phyloP scores from a whole-genome alignment of 1,140 invertebrate genomes.

The Drepana arcuata region DNA sequence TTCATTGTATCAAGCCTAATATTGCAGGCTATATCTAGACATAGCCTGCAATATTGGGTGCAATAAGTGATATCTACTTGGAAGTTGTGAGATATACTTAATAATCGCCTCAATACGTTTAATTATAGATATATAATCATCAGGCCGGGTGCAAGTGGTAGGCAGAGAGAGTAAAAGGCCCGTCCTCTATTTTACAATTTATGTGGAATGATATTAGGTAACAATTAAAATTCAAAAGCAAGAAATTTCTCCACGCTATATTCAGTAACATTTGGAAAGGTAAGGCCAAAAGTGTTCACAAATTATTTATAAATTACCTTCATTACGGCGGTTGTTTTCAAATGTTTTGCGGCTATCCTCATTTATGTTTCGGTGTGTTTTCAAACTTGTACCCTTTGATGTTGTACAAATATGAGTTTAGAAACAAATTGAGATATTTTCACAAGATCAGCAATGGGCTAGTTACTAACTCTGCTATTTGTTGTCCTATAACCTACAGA shows the following conservation, averaged over 20 bases:
- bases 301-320: constrained; percentile 52
- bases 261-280: constrained; percentile 9
- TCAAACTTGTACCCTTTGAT: constrained; percentile 24
- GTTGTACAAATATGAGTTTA: constrained; percentile 3
- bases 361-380: constrained; percentile 31
- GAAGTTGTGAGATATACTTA: no score
- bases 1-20: no score
- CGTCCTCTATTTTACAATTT: background rate
- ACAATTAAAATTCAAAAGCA: background rate
- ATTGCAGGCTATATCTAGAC: no score
- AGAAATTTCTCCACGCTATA: background rate
- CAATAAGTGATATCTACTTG: no score
- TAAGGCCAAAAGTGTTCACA: constrained; percentile 10
- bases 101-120: no score
- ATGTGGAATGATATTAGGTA: background rate
- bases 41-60: no score
- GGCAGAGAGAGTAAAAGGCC: background rate
- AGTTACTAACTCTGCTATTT: no score
- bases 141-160: no score
- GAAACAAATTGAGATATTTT: background rate
- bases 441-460: no score
- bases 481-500: no score
- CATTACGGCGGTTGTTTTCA: constrained; percentile 33
- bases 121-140: no score
- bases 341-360: constrained; percentile 36